Base-by-base conservation (phyloP, 2,888 invertebrate genomes). In the Tenthredo mesomela region DNA sequence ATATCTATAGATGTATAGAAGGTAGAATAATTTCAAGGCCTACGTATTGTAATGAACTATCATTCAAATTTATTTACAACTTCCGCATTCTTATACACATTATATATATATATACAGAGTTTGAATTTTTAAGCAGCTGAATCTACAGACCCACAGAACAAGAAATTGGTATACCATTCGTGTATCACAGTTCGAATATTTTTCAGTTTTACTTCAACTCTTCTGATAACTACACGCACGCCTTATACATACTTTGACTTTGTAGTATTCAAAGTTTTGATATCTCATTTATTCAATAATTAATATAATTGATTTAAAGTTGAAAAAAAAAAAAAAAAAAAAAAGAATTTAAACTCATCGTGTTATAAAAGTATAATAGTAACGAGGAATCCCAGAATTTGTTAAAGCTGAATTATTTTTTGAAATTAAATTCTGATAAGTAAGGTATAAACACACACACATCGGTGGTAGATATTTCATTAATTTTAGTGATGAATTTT, bases 401-500 rank as follows among this genome's bases (percentile, higher is more conserved):
- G 18, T n/a, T 54, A 61, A 12, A 21, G 10, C 4, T 10, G n/a
- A 43, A 5, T 47, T 43, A 6, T 50, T 29, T 77, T 29, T 2
- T 77, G 33, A 29, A 77, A 77, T 77, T 18, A 7, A 50, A 25
- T 33, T 77, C 29, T 33, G 77, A 77, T 77, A 33, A 77, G 18
- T 50, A 54, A 77, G 50, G 50, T 77, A 77, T n/a, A n/a, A n/a
- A n/a, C 54, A 33, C 50, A 50, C 29, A 10, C 43, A 10, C 21
- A 12, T n/a, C 15, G 33, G n/a, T 15, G 7, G 29, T 25, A 2
- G 29, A n/a, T 33, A n/a, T 33, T 61, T 61, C n/a, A 61, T 58
- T n/a, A 80, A n/a, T 12, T 80, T 40, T 29, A 61, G n/a, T 21
- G n/a, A n/a, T 40, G 21, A 37, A 40, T 80, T 80, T 80, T 61